phyloP scores from a whole-genome alignment of 2,888 invertebrate genomes.

The Pycnomerus fuliginosus region DNA sequence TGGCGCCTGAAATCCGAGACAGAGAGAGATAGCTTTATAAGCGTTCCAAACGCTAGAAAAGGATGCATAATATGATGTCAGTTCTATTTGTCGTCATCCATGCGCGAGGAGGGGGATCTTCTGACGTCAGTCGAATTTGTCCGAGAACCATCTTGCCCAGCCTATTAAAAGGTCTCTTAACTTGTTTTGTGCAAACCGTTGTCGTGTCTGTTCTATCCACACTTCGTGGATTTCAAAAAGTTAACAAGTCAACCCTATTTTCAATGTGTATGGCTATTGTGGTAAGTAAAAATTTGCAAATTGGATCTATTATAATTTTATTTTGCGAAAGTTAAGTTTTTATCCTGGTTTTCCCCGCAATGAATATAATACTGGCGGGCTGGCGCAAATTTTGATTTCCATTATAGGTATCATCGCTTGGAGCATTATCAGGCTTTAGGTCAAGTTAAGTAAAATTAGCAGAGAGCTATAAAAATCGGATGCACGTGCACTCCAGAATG shows the following conservation, averaged over 20 bases:
- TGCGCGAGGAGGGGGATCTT: conserved; percentile 20
- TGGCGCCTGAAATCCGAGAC: too few relatives aligned
- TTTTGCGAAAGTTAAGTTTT: too few relatives aligned
- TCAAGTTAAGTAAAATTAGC: too few relatives aligned
- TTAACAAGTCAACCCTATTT: conserved; percentile 38
- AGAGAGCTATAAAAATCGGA: too few relatives aligned
- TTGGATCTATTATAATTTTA: neutral
- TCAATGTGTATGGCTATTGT: conserved; percentile 48
- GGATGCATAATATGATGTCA: conserved; percentile 14
- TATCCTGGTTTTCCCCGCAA: too few relatives aligned
- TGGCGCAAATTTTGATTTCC: too few relatives aligned
- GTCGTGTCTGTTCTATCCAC: conserved; percentile 37
- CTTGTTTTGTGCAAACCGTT: conserved; percentile 32
- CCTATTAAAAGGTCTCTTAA: conserved; percentile 29
- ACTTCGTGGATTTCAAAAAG: conserved; percentile 35
- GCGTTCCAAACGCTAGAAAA: too few relatives aligned
- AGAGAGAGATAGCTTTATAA: too few relatives aligned
- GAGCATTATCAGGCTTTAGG: too few relatives aligned
- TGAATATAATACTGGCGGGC: too few relatives aligned
- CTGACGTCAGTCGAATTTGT: conserved; percentile 39
- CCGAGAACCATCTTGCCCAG: conserved; percentile 41
- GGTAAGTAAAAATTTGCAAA: conserved; percentile 30
- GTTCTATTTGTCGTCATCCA: conserved; percentile 15
- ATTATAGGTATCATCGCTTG: too few relatives aligned
- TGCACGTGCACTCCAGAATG: too few relatives aligned